phyloP scores from a whole-genome alignment of 2,888 invertebrate genomes.

The Rapana venosa region DNA sequence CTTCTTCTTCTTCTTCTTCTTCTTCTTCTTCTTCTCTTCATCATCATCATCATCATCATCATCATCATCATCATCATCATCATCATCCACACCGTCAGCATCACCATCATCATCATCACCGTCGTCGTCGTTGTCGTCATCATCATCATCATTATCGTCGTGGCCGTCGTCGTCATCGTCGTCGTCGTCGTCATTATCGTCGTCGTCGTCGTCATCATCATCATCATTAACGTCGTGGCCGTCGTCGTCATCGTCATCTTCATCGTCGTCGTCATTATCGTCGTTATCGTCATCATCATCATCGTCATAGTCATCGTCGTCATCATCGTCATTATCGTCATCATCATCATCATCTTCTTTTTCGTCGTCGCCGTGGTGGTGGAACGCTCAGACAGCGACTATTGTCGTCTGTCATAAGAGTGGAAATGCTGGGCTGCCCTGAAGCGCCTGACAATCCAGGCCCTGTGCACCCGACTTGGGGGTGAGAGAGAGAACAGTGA shows the following conservation, averaged over 20 bases:
- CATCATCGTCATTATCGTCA: conserved; percentile 1
- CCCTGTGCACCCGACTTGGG: too few relatives aligned
- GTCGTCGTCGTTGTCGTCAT: conserved; percentile 24
- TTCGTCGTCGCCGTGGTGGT: neutral
- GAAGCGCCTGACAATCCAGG: too few relatives aligned
- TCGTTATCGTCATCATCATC: neutral
- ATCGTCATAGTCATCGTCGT: neutral
- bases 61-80: neutral
- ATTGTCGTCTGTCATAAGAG: too few relatives aligned
- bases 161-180: conserved; percentile 40
- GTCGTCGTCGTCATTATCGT: conserved; percentile 32
- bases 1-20: too few relatives aligned
- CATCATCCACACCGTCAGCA: conserved; percentile 30
- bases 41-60: neutral
- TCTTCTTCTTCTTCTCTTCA: too few relatives aligned
- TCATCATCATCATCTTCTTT: neutral
- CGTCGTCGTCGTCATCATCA: conserved; percentile 25
- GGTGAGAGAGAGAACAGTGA: too few relatives aligned
- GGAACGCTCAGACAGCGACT: too few relatives aligned
- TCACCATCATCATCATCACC: conserved; percentile 39
- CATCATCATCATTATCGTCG: conserved; percentile 25
- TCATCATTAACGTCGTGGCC: neutral
- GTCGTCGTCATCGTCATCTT: neutral
- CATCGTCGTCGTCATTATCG: neutral
- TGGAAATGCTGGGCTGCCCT: too few relatives aligned